These are phyloP conservation scores for Ictidomys tridecemlineatus DNA, from an alignment of 2,113 vertebrate genomes.

Conservation along the genomic window DNA sequence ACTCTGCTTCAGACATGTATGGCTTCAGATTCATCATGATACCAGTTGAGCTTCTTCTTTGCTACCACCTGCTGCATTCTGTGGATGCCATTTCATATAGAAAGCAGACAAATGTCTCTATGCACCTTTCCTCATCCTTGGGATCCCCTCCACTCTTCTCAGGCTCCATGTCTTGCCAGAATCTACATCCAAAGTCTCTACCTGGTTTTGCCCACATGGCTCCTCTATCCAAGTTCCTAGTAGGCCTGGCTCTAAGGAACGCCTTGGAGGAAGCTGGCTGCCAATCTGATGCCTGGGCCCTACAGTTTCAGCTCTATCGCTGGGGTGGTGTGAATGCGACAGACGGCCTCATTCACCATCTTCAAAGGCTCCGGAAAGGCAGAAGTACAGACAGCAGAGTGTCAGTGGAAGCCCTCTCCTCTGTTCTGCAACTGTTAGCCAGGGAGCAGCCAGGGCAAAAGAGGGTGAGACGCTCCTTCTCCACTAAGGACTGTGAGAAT, in stretches of 20 bases:
- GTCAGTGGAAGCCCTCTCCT: conserved; percentile 86
- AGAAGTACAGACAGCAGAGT: neutral
- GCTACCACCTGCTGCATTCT: conserved; percentile 41
- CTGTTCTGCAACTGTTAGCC: conserved; percentile 87
- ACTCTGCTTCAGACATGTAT: neutral
- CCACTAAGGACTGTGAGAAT: conserved; percentile 82
- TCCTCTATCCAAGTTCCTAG: conserved; percentile 85
- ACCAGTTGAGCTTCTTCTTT: conserved; percentile 44
- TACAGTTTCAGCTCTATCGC: conserved; percentile 84
- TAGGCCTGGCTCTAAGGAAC: conserved; percentile 89
- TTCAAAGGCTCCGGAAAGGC: conserved; percentile 82
- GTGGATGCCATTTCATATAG: neutral
- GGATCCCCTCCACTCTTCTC: conserved; percentile 14
- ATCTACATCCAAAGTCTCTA: conserved; percentile 84
- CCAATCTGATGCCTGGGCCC: conserved; percentile 77
- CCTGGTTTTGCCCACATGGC: conserved; percentile 85
- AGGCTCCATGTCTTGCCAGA: conserved; percentile 82
- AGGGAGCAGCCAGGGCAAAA: neutral
- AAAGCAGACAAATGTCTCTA: neutral
- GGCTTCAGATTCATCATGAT: neutral
- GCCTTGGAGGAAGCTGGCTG: conserved; percentile 89
- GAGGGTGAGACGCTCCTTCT: conserved; percentile 62
- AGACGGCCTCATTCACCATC: conserved; percentile 84
- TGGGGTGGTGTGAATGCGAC: conserved; percentile 86
- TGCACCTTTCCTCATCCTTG: neutral